phyloP scores from a whole-genome alignment of 2,888 invertebrate species.

The Eupeodes luniger region DNA sequence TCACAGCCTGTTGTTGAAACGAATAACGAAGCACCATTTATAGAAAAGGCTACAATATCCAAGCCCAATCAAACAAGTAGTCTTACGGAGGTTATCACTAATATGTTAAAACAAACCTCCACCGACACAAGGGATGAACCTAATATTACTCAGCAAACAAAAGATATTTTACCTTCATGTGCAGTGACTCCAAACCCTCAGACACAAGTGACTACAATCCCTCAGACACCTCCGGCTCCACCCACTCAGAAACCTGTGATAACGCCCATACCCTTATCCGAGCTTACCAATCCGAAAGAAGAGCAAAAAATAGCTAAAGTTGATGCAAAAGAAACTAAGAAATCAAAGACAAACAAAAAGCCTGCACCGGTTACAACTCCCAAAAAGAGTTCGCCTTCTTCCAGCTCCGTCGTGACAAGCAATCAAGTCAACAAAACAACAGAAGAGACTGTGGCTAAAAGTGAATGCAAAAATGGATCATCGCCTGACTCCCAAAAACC shows the following conservation, averaged over 20 bases:
- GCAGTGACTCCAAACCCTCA: too few relatives aligned
- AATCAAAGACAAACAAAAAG: slow-evolving; percentile 34
- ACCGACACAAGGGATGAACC: neutral
- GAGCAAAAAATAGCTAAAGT: neutral
- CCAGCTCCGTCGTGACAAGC: neutral
- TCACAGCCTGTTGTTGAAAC: neutral
- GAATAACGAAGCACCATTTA: neutral
- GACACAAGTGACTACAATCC: too few relatives aligned
- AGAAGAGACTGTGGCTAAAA: slow-evolving; percentile 5
- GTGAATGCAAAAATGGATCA: slow-evolving; percentile 37
- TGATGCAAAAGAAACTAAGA: slow-evolving; percentile 27
- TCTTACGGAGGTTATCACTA: neutral
- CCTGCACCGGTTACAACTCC: slow-evolving; percentile 15
- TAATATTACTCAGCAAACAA: neutral
- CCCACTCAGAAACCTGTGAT: neutral
- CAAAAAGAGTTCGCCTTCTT: slow-evolving; percentile 15
- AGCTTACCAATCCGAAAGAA: neutral
- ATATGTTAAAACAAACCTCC: neutral
- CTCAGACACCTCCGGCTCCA: neutral
- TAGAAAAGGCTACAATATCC: neutral
- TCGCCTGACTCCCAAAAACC: slow-evolving; percentile 56
- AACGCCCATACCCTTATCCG: neutral
- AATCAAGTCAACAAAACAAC: neutral
- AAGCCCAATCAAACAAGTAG: neutral
- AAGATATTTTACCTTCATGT: neutral